Percentiles rank a stretch among this genome's conserved stretches.
Evolutionary conservation across 2,888 invertebrate genomes (phyloP).

Genomic region (Pasiphila rectangulata): DNA sequence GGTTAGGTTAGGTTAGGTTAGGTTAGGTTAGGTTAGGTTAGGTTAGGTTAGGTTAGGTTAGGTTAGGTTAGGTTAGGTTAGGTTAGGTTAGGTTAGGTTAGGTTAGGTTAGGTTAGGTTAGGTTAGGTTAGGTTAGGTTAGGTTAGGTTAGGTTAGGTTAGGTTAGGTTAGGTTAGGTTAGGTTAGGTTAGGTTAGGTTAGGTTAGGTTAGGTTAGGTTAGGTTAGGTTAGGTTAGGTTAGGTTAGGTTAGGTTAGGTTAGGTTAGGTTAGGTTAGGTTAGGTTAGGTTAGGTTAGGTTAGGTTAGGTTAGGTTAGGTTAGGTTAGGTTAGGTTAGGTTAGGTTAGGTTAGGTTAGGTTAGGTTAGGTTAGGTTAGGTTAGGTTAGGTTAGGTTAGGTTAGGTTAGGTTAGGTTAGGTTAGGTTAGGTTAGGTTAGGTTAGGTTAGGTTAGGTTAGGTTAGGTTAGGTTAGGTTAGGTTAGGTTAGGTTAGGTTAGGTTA

Average conservation of each 20-base stretch:
- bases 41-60: conserved; percentile 14
- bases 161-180: conserved; percentile 23
- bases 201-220: conserved; percentile 17
- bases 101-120: conserved; percentile 23
- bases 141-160: conserved; percentile 35
- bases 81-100: conserved; percentile 25
- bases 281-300: conserved; percentile 20
- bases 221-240: conserved; percentile 19
- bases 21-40: conserved; percentile 16
- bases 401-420: no score
- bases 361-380: no score
- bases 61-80: conserved; percentile 18
- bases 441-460: no score
- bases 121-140: conserved; percentile 35
- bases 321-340: no score
- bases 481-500: no score
- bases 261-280: no score
- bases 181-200: conserved; percentile 14
- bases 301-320: no score
- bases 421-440: no score
- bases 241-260: conserved; percentile 21
- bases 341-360: no score
- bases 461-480: no score
- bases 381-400: no score
- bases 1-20: conserved; percentile 29